phyloP scores from a whole-genome alignment of 53 echinoderm and acorn worm species.

The Paracentrotus lividus region DNA sequence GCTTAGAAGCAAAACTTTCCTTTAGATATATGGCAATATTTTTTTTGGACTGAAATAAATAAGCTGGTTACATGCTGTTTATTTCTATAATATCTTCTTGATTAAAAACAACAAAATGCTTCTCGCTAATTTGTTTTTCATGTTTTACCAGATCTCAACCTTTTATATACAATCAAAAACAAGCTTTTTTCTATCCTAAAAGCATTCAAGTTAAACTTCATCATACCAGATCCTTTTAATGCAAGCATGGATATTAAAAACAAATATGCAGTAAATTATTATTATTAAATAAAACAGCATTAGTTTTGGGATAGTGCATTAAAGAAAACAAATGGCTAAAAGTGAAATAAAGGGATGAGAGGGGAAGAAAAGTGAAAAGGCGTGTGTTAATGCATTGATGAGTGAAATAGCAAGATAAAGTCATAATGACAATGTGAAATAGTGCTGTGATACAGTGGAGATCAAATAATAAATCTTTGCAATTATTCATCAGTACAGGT shows the following conservation, averaged over 20 bases:
- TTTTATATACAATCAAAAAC: background rate
- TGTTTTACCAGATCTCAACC: background rate
- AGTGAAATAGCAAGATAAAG: background rate
- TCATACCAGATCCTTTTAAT: constrained; percentile 21
- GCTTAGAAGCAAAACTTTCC: too few relatives aligned
- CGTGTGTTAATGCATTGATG: constrained; percentile 19
- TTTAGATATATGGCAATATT: too few relatives aligned
- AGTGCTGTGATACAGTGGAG: background rate
- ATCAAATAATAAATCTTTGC: background rate
- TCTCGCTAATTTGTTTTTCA: background rate
- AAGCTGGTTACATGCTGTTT: too few relatives aligned
- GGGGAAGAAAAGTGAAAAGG: constrained; percentile 1
- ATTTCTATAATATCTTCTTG: too few relatives aligned
- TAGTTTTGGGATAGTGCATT: constrained; percentile 10
- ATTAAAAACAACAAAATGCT: background rate
- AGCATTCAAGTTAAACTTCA: background rate
- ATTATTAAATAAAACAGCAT: background rate
- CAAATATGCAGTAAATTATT: background rate
- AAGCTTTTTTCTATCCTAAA: background rate
- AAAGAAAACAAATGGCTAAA: constrained; percentile 37
- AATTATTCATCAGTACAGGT: background rate
- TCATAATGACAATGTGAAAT: background rate
- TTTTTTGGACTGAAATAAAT: too few relatives aligned
- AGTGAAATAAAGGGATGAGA: background rate
- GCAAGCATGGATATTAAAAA: background rate